Conservation (phyloP, 2,797 vertebrate species). For the Melanogrammus aeglefinus region DNA sequence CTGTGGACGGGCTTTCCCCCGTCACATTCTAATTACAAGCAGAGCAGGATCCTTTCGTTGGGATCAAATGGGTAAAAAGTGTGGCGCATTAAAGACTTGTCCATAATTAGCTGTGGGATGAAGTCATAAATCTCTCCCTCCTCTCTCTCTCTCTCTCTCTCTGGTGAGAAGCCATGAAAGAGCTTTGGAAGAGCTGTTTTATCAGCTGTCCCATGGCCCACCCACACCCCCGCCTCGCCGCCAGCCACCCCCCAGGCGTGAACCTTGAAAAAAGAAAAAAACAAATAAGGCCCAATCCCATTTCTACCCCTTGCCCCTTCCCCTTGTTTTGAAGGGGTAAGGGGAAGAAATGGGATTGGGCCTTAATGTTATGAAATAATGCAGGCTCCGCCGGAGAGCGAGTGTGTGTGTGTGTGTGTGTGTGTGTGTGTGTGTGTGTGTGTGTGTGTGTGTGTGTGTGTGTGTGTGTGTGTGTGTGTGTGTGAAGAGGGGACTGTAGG, state of each 20-base stretch:
- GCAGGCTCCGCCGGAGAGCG: conserved; percentile 34
- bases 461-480: neutral
- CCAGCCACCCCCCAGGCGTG: conserved; percentile 23
- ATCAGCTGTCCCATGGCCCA: conserved; percentile 51
- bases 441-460: neutral
- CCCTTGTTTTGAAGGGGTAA: too few relatives aligned
- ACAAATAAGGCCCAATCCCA: too few relatives aligned
- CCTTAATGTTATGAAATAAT: conserved; percentile 55
- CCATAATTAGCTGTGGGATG: conserved; percentile 67
- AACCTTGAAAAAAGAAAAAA: conserved; percentile 24
- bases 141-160: conserved; percentile 21
- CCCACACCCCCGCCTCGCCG: conserved; percentile 33
- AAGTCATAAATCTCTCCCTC: conserved; percentile 56
- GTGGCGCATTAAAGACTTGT: conserved; percentile 57
- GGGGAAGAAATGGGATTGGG: too few relatives aligned
- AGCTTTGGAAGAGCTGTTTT: conserved; percentile 53
- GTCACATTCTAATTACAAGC: conserved; percentile 56
- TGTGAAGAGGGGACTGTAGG: too few relatives aligned
- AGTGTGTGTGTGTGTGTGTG: neutral
- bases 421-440: neutral
- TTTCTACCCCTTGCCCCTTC: too few relatives aligned
- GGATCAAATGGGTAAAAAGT: conserved; percentile 42
- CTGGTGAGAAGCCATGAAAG: conserved; percentile 40
- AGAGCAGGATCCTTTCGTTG: conserved; percentile 53
- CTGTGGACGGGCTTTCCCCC: conserved; percentile 66